phyloP scores from a whole-genome alignment of 2,797 vertebrate genomes.

The Champsocephalus gunnari region DNA sequence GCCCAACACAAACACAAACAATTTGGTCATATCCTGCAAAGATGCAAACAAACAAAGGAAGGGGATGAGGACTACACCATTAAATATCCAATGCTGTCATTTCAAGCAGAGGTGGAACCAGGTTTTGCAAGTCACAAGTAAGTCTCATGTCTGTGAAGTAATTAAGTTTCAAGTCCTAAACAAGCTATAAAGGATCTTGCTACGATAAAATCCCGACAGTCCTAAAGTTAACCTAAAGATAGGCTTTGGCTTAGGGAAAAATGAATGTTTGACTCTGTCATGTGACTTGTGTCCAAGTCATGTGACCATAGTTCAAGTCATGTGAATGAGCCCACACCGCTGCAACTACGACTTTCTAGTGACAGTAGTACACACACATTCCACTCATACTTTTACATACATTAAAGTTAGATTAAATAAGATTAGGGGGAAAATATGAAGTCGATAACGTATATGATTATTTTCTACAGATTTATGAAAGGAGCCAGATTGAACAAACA shows the following conservation, averaged over 20 bases:
- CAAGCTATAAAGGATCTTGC: no score
- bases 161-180: no score
- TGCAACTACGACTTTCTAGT: background rate
- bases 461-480: slow-evolving; percentile 19
- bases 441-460: background rate
- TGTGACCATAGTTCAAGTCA: no score
- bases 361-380: background rate
- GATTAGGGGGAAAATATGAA: background rate
- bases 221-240: no score
- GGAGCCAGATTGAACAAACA: slow-evolving; percentile 13
- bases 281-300: no score
- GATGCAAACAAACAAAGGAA: slow-evolving; percentile 62
- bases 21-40: slow-evolving; percentile 59
- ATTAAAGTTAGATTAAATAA: background rate
- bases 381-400: background rate
- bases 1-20: slow-evolving; percentile 62
- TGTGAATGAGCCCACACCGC: no score
- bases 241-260: no score
- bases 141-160: no score
- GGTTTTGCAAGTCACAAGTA: no score
- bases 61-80: slow-evolving; percentile 5
- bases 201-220: no score
- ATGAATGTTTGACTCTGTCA: no score
- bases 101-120: background rate
- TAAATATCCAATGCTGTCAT: slow-evolving; percentile 25